These are phyloP conservation scores for Thecocarcelia acutangulata DNA, from an alignment of 2,888 invertebrate species.

Conservation along the genomic window DNA sequence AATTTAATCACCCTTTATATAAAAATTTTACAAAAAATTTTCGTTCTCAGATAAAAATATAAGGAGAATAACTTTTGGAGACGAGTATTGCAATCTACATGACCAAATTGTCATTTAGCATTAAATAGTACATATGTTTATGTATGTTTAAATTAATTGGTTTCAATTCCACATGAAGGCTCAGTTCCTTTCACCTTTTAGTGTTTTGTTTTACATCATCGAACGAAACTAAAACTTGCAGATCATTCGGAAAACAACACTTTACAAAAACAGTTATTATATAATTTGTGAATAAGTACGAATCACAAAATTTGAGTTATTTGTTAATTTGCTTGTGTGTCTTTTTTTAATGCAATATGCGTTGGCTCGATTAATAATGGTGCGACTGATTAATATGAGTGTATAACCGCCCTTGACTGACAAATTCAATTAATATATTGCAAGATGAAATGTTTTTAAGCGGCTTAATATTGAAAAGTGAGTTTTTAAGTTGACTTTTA, in stretches of 20 bases:
- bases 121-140: too few relatives aligned
- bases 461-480: constrained; percentile 17
- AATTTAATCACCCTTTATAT: too few relatives aligned
- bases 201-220: too few relatives aligned
- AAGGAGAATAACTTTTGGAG: too few relatives aligned
- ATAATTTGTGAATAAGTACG: constrained; percentile 64
- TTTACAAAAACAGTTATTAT: constrained; percentile 43
- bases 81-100: too few relatives aligned
- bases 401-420: constrained; percentile 47
- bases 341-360: not conserved
- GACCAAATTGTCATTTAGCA: too few relatives aligned
- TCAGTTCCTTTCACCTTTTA: too few relatives aligned
- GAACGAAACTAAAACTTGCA: too few relatives aligned
- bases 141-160: too few relatives aligned
- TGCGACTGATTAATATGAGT: not conserved
- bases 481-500: not conserved
- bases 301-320: constrained; percentile 41
- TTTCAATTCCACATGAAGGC: too few relatives aligned
- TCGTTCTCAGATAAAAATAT: too few relatives aligned
- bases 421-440: constrained; percentile 59
- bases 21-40: too few relatives aligned
- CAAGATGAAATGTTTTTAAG: constrained; percentile 1
- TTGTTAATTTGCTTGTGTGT: constrained; percentile 1
- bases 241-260: not conserved
- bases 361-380: not conserved